phyloP scores from a whole-genome alignment of 1,140 invertebrate genomes.

The Hyles euphorbiae region DNA sequence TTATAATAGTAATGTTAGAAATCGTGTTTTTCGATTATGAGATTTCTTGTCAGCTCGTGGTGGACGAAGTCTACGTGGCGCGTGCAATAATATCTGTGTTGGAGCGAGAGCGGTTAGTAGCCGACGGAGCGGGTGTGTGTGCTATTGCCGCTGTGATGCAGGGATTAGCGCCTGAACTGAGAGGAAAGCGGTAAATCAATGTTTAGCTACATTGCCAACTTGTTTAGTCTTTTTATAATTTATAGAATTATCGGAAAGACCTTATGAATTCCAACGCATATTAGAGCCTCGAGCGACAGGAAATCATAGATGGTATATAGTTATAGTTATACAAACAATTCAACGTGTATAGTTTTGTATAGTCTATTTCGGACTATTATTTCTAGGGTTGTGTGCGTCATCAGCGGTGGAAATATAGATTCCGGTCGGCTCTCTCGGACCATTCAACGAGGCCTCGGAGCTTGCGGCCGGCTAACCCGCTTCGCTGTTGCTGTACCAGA shows the following conservation, averaged over 20 bases:
- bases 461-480: conserved; percentile 42
- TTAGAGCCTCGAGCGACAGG: too few relatives aligned
- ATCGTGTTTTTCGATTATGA: too few relatives aligned
- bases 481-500: conserved; percentile 54
- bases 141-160: conserved; percentile 61
- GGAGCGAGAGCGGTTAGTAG: conserved; percentile 61
- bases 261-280: too few relatives aligned
- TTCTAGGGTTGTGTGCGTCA: conserved; percentile 51
- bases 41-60: conserved; percentile 38
- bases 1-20: too few relatives aligned
- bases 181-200: conserved; percentile 48
- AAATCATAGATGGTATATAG: too few relatives aligned
- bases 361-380: conserved; percentile 5
- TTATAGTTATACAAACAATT: too few relatives aligned
- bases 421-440: conserved; percentile 41
- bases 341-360: too few relatives aligned
- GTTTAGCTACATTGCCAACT: too few relatives aligned
- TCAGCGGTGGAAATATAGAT: conserved; percentile 61
- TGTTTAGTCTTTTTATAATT: too few relatives aligned
- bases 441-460: conserved; percentile 56
- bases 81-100: conserved; percentile 49
- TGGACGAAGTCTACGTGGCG: conserved; percentile 54
- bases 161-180: conserved; percentile 54
- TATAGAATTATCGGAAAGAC: too few relatives aligned
- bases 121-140: conserved; percentile 56